Evolutionary conservation across 2,797 vertebrate genomes (phyloP).

Genomic region (Potorous gilbertii): DNA sequence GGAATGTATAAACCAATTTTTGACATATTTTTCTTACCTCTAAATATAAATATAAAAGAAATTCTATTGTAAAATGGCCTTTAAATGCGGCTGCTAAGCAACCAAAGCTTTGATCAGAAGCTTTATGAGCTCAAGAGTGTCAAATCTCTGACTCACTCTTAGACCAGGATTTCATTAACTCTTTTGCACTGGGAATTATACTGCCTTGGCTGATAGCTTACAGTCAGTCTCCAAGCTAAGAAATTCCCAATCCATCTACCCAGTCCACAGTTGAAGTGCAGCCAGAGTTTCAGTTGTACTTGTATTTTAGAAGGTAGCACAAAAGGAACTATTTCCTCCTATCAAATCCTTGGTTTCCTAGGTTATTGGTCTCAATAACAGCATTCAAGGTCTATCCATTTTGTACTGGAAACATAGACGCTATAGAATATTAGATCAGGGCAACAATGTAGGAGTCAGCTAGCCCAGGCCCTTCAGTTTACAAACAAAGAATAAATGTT

Average conservation of each 20-base stretch:
- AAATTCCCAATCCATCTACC: constrained; percentile 51
- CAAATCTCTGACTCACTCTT: constrained; percentile 66
- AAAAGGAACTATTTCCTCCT: background rate
- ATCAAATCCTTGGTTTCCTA: background rate
- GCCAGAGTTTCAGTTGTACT: background rate
- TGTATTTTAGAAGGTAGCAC: background rate
- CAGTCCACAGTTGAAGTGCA: background rate
- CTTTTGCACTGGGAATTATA: constrained; percentile 36
- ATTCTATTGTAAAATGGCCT: constrained; percentile 57
- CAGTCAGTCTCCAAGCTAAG: background rate
- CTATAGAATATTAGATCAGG: background rate
- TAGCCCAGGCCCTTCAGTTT: background rate
- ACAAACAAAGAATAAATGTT: background rate
- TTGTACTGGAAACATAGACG: background rate
- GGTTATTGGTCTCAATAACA: background rate
- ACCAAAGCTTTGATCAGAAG: constrained; percentile 36
- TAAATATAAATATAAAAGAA: constrained; percentile 34
- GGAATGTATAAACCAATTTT: background rate
- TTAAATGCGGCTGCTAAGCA: constrained; percentile 68
- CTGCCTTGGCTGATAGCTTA: constrained; percentile 5
- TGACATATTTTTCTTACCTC: constrained; percentile 23
- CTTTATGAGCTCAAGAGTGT: constrained; percentile 39
- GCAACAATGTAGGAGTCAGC: background rate
- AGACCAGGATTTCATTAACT: constrained; percentile 48
- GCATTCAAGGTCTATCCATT: background rate